Percentiles rank a stretch among this genome's conserved stretches.
phyloP scores from a whole-genome alignment of 2,888 invertebrate species.

The Campoletis raptor region DNA sequence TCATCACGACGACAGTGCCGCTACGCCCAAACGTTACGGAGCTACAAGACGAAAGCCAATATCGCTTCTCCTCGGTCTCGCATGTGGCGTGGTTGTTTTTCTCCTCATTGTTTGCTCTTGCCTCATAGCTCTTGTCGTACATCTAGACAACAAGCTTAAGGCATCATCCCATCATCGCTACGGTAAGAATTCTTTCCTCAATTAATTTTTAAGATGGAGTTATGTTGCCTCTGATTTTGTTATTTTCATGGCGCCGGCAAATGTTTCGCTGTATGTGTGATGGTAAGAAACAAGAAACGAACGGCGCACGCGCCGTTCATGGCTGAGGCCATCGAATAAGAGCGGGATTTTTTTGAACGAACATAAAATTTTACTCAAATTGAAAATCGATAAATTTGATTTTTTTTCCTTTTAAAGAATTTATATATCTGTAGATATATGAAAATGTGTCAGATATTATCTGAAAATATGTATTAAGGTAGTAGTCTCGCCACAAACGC shows the following conservation, averaged over 20 bases:
- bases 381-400: neutral
- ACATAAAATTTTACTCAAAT: neutral
- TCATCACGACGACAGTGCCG: constrained; percentile 25
- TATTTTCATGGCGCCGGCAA: neutral
- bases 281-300: neutral
- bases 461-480: too few species aligned
- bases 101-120: constrained; percentile 77
- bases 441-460: too few species aligned
- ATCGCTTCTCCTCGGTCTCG: constrained; percentile 72
- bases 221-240: neutral
- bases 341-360: constrained; percentile 33
- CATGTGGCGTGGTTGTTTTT: constrained; percentile 77
- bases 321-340: neutral
- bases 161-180: constrained; percentile 58
- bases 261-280: neutral
- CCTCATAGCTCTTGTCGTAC: constrained; percentile 74
- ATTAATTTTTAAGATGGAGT: neutral
- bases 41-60: constrained; percentile 41
- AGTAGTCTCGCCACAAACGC: too few species aligned
- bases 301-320: constrained; percentile 34
- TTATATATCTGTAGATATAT: too few species aligned
- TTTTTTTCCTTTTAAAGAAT: neutral
- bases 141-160: constrained; percentile 75
- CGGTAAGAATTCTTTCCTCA: constrained; percentile 58
- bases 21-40: constrained; percentile 23